These are phyloP conservation scores for Acridotheres tristis DNA, from an alignment of 2,797 vertebrate genomes.

Conservation along the genomic window DNA sequence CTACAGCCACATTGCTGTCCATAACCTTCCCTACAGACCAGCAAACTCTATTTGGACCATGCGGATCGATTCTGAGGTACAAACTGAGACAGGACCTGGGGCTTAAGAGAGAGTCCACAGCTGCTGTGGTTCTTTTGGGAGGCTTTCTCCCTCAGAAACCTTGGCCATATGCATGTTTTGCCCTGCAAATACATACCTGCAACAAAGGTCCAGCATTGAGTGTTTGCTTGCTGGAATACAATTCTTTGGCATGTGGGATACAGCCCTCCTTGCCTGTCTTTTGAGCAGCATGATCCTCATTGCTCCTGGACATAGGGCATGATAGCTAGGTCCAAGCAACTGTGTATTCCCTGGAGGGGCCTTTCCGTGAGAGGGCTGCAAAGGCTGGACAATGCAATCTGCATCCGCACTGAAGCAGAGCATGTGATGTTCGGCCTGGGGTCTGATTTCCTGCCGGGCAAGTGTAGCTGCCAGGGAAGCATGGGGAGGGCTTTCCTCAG, in stretches of 20 bases:
- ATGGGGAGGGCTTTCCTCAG: background rate
- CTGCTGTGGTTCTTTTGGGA: background rate
- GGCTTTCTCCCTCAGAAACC: background rate
- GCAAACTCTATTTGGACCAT: background rate
- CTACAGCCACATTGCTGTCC: background rate
- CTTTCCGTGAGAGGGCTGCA: background rate
- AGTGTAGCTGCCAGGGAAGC: background rate
- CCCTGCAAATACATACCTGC: background rate
- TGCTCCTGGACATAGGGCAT: background rate
- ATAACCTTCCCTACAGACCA: background rate
- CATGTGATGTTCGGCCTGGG: fast-evolving
- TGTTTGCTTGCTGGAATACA: fast-evolving
- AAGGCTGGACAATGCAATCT: background rate
- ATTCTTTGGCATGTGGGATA: background rate
- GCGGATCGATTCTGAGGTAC: background rate
- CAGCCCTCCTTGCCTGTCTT: background rate
- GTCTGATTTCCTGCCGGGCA: background rate
- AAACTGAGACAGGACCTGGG: background rate
- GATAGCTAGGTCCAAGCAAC: background rate
- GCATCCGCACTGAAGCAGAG: background rate
- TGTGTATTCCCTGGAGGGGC: background rate
- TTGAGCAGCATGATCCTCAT: background rate
- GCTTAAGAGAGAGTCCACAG: background rate
- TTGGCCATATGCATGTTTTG: background rate
- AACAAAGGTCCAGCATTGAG: background rate